Evolutionary conservation across 2,113 vertebrate genomes (phyloP), one percentile per base, ranked within the genome.

Genomic region (Nettapus auritus): DNA sequence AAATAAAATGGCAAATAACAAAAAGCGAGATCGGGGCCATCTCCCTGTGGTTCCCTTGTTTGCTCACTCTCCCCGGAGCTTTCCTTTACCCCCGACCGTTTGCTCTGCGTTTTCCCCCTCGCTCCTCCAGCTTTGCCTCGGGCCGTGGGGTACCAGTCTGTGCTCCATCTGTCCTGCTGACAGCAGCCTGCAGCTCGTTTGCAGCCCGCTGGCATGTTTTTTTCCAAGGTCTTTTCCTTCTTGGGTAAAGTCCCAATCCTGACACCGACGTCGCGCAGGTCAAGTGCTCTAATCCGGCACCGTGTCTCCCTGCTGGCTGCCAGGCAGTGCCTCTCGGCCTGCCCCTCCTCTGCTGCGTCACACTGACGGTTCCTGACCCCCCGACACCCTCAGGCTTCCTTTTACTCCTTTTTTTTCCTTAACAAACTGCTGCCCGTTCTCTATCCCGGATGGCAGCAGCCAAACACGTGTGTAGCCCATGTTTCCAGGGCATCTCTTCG

Each of bases 11-110:
- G 23, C 60, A 81, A 59, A 67, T 77, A 62, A 28, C 23, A 63
- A 28, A 93, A 46, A 21, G 7, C 55, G 60, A 7, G 38, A 4
- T 2, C 0, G 21, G 46, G 46, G 46, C 33, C 0, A 2, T 55
- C 31, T 90, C 44, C 2, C 5, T 7, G 22, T 50, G 59, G 62
- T 81, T 69, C 26, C 29, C 17, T 38, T 31, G 3, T 68, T 74
- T 23, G 13, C 48, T 62, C 33, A 11, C 56, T 75, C 8, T 78
- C 74, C 50, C 15, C 6, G 2, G 25, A 52, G 34, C 55, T 84
- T 62, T 70, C 38, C 17, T 67, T 77, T 33, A 26, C 40, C 3
- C 2, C 15, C 53, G 52, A 33, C 9, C 21, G 60, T 64, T 22
- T 44, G 28, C 3, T 4, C 38, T 68, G 20, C 0, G 4, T 82